These are phyloP conservation scores for Scomber scombrus DNA, from an alignment of 2,113 vertebrate genomes.

Conservation along the genomic window DNA sequence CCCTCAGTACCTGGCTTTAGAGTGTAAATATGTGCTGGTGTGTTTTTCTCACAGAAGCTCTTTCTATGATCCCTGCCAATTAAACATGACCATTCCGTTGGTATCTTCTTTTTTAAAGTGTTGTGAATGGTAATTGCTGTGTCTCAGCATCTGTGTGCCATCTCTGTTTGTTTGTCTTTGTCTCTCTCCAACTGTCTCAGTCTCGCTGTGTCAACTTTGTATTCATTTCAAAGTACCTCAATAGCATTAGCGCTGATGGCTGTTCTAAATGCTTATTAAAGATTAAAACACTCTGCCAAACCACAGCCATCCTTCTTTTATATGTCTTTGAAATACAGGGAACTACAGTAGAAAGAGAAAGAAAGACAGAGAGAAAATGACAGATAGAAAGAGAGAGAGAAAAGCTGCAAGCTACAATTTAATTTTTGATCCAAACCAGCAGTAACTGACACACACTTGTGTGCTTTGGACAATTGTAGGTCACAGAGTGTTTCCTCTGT, in stretches of 20 bases:
- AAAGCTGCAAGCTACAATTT: conserved; percentile 70
- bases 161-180: conserved; percentile 53
- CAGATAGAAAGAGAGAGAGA: conserved; percentile 4
- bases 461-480: conserved; percentile 80
- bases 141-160: conserved; percentile 20
- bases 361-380: conserved; percentile 6
- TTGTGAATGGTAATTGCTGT: conserved; percentile 5
- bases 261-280: conserved; percentile 75
- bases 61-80: conserved; percentile 47
- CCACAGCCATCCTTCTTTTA: conserved; percentile 38
- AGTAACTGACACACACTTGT: conserved; percentile 73
- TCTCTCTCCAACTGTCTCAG: conserved; percentile 47
- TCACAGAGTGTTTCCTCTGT: conserved; percentile 60
- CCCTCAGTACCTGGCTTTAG: conserved; percentile 2
- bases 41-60: conserved; percentile 14
- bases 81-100: conserved; percentile 37
- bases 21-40: not conserved
- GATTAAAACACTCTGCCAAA: conserved; percentile 69
- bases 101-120: conserved; percentile 12
- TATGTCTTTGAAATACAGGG: conserved; percentile 54
- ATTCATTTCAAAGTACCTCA: conserved; percentile 68
- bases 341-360: conserved; percentile 26
- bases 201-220: conserved; percentile 59
- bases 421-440: conserved; percentile 74
- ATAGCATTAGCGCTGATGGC: conserved; percentile 67